These are phyloP conservation scores for Drosophila mettleri DNA, from an alignment of 2,888 invertebrate genomes.

Conservation along the genomic window DNA sequence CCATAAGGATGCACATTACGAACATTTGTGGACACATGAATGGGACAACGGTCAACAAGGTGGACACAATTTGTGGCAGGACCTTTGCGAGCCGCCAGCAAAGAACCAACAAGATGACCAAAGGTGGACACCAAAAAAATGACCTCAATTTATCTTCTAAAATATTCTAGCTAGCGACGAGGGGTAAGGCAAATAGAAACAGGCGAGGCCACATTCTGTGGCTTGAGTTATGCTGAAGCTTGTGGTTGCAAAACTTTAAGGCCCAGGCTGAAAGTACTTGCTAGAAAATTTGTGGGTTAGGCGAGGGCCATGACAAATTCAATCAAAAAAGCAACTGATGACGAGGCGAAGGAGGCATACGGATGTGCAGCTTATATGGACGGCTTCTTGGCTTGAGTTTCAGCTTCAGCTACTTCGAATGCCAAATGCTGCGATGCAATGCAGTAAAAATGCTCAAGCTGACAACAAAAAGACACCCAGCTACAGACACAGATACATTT, in stretches of 20 bases:
- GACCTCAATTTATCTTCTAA: constrained; percentile 85
- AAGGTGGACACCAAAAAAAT: constrained; percentile 78
- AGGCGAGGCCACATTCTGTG: constrained; percentile 19
- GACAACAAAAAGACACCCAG: constrained; percentile 51
- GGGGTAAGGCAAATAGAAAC: background rate
- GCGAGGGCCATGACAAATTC: constrained; percentile 70
- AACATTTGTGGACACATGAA: constrained; percentile 79
- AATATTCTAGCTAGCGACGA: constrained; percentile 35
- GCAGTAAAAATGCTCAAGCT: constrained; percentile 59
- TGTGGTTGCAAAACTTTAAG: constrained; percentile 55
- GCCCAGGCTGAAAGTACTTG: constrained; percentile 21
- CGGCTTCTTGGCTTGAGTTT: constrained; percentile 45
- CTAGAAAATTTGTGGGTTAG: constrained; percentile 2
- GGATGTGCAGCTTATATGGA: constrained; percentile 56
- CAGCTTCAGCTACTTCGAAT: constrained; percentile 42
- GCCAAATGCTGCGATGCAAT: constrained; percentile 63
- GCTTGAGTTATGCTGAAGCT: constrained; percentile 64
- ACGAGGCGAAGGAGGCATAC: constrained; percentile 25
- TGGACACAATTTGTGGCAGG: constrained; percentile 74
- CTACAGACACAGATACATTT: constrained; percentile 47
- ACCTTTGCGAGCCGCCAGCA: constrained; percentile 47
- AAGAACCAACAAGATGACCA: constrained; percentile 57
- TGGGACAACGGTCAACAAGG: constrained; percentile 75
- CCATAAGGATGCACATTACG: constrained; percentile 83
- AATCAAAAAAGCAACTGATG: constrained; percentile 58